phyloP scores from a whole-genome alignment of 1,140 invertebrate genomes.

The Sipha flava region DNA sequence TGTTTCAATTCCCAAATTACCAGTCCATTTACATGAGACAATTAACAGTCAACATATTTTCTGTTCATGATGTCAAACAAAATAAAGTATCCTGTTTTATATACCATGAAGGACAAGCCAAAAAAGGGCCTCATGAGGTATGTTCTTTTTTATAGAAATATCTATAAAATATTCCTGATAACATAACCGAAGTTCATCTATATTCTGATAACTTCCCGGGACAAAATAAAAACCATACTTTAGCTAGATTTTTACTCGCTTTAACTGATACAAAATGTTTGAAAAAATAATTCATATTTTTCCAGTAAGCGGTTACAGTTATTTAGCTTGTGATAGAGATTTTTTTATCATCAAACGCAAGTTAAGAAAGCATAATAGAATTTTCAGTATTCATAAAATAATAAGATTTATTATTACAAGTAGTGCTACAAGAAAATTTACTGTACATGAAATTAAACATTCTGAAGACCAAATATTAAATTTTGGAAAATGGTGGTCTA shows the following conservation, averaged over 20 bases:
- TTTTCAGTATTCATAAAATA: slow-evolving; percentile 3
- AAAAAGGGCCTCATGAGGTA: slow-evolving; percentile 39
- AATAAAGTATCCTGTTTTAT: slow-evolving; percentile 36
- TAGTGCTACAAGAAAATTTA: slow-evolving; percentile 10
- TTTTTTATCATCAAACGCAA: not conserved
- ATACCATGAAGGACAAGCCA: slow-evolving; percentile 39
- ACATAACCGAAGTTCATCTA: slow-evolving; percentile 17
- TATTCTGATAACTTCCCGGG: slow-evolving; percentile 38
- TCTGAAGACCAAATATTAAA: not conserved
- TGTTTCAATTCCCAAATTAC: slow-evolving; percentile 36
- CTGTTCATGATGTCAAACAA: slow-evolving; percentile 39
- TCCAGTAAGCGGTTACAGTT: slow-evolving; percentile 32
- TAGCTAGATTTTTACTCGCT: not conserved
- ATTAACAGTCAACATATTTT: slow-evolving; percentile 40
- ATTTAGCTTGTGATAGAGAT: slow-evolving; percentile 31
- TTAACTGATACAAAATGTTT: slow-evolving; percentile 22
- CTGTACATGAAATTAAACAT: not conserved
- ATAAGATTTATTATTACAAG: not conserved
- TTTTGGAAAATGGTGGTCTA: not conserved
- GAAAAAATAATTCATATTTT: slow-evolving; percentile 28
- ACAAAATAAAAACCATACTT: slow-evolving; percentile 40
- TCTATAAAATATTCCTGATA: slow-evolving; percentile 36
- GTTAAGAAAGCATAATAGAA: not conserved
- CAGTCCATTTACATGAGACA: slow-evolving; percentile 39
- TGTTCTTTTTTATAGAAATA: slow-evolving; percentile 39